Evolutionary conservation across 2,113 vertebrate genomes (phyloP), one percentile per base, ranked within the genome.

Genomic region (Muntiacus reevesi): DNA sequence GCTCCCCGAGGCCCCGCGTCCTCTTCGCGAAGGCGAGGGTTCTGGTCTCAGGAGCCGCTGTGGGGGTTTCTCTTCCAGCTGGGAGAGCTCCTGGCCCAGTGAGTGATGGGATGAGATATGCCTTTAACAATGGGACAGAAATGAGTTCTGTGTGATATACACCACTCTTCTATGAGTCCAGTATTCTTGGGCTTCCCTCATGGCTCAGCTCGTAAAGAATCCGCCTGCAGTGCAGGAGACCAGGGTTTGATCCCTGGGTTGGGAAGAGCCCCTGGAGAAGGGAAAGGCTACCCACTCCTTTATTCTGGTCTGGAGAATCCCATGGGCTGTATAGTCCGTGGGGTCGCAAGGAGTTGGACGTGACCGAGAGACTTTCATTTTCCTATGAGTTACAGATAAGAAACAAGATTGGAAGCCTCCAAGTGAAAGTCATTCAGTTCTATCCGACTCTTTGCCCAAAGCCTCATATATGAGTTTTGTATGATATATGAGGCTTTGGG

Each of bases 1-100:
- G 2, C 33, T 47, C 43, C 71, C 23, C 4, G 1, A 14, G 21
- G 11, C 17, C 17, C 6, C 6, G 0, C 36, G 25, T 33, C 30
- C 33, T 78, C 4, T 62, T n/a, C 6, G 27, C 1, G 8, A 14
- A 81, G 85, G 71, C 21, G 3, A 6, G 2, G n/a, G 14, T 30
- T 23, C 40, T 64, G 10, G 45, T 81, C 13, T 25, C 28, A 6
- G 43, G 9, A n/a, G 79, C 14, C 6, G 7, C 36, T 17, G 50
- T 11, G 6, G 16, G 52, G 9, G 52, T 74, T 85, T 36, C 11
- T 30, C 76, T 57, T 27, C 64, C 3, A 71, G 52, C 40, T 16
- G 52, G 15, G 33, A 50, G 88, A 54, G 23, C 25, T 71, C 67
- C 87, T 83, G 45, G 45, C 21, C 27, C 23, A 45, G 25, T 1